Base-by-base conservation (phyloP, 2,113 vertebrate species). In the Peromyscus leucopus region DNA sequence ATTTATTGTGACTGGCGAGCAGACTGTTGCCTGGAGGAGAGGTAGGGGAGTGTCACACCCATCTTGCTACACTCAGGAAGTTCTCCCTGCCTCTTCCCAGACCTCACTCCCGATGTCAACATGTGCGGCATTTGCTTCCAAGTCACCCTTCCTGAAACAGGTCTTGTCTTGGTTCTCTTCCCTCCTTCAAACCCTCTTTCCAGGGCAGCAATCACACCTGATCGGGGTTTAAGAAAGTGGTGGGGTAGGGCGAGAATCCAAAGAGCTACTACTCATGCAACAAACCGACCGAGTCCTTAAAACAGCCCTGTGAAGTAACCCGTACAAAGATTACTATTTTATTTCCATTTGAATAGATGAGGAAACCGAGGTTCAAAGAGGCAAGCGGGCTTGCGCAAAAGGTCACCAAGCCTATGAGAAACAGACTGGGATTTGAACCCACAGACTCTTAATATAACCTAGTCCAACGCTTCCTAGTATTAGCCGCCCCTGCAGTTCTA, bases 211-310 rank as follows among this genome's bases (percentile, higher is more conserved):
- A 82, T 39, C 69, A 36, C 26, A 90, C 42, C 63, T 48, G 42
- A 57, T 36, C 31, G 61, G 55, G 84, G 80, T 10, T 55, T 78
- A 89, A 69, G 28, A 74, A 89, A 85, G 36, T 0, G 36, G 74
- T 78, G 93, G 94, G 74, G 89, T 28, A 28, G 72, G 55, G 83
- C 79, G 94, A 95, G 79, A 92, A 79, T n/a, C 89, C 85, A 92
- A 15, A 22, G 48, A 76, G 63, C 55, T 84, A 5, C 79, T 46
- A 46, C 82, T 65, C 71, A 71, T 87, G 85, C 59, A 59, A 31
- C 42, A 89, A 96, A 71, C 24, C n/a, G 17, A 59, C 63, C 86
- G 76, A 93, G 80, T n/a, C 65, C 51, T 89, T 67, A 86, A n/a
- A 95, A 69, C 46, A 84, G 83, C 67, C 33, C 75, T 28, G 39